These are phyloP conservation scores for Aradophagus sp. DNA, from an alignment of 1,140 invertebrate genomes.

Conservation along the genomic window DNA sequence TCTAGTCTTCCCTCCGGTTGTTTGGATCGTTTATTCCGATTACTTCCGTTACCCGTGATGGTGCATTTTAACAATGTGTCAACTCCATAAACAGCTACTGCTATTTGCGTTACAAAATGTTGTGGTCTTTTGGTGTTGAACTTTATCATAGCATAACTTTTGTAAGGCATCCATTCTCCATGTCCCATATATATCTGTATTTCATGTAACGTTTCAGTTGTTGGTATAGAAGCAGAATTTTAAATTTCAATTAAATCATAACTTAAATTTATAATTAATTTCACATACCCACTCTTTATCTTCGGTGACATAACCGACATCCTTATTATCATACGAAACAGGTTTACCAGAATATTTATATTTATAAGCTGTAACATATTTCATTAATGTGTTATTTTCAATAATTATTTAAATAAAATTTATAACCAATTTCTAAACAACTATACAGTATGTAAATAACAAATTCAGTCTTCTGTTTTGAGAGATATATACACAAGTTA, in stretches of 20 bases:
- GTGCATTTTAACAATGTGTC: conserved; percentile 44
- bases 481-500: no score
- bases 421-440: no score
- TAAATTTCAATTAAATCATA: no score
- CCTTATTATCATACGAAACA: conserved; percentile 28
- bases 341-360: conserved; percentile 44
- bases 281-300: conserved; percentile 47
- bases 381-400: no score
- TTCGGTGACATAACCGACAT: conserved; percentile 39
- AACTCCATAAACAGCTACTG: conserved; percentile 43
- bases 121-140: conserved; percentile 41
- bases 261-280: no score
- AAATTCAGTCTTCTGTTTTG: no score
- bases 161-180: conserved; percentile 49
- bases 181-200: conserved; percentile 45
- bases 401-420: no score
- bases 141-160: conserved; percentile 44
- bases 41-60: conserved; percentile 40
- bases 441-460: no score
- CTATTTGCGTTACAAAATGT: conserved; percentile 41
- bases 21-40: conserved; percentile 39
- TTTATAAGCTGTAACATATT: conserved; percentile 43
- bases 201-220: no score
- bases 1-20: conserved; percentile 31
- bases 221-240: no score